Conservation (phyloP, 2,113 vertebrate genomes). For the Ptilonorhynchus violaceus region DNA sequence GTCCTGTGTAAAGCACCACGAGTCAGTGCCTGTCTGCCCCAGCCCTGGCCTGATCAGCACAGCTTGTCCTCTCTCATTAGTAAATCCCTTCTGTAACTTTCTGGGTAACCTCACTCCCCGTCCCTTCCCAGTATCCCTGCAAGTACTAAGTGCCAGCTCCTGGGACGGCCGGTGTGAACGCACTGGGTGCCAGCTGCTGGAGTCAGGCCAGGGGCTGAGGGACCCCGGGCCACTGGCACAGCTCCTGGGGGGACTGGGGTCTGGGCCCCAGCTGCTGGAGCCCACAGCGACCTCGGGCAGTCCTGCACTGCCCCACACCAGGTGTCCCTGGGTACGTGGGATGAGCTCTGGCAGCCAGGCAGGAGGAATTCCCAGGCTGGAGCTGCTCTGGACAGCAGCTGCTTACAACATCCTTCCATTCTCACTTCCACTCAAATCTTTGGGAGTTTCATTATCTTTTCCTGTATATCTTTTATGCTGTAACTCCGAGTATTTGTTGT, state of each 20-base stretch:
- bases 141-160: background rate
- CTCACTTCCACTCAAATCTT: background rate
- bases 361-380: background rate
- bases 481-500: background rate
- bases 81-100: background rate
- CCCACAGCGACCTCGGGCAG: accelerated
- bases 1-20: background rate
- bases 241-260: too few species aligned
- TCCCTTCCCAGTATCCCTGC: background rate
- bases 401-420: background rate
- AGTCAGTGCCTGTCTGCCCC: background rate
- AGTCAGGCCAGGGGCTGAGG: background rate
- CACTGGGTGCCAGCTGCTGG: background rate
- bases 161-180: background rate
- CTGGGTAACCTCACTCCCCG: background rate
- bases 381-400: background rate
- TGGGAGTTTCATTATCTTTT: background rate
- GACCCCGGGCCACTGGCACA: too few species aligned
- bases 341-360: background rate
- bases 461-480: background rate
- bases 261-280: background rate
- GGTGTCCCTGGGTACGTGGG: background rate
- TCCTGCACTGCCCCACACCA: too few species aligned
- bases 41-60: background rate
- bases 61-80: background rate